phyloP scores from a whole-genome alignment of 2,113 vertebrate genomes.

The Vimba vimba region DNA sequence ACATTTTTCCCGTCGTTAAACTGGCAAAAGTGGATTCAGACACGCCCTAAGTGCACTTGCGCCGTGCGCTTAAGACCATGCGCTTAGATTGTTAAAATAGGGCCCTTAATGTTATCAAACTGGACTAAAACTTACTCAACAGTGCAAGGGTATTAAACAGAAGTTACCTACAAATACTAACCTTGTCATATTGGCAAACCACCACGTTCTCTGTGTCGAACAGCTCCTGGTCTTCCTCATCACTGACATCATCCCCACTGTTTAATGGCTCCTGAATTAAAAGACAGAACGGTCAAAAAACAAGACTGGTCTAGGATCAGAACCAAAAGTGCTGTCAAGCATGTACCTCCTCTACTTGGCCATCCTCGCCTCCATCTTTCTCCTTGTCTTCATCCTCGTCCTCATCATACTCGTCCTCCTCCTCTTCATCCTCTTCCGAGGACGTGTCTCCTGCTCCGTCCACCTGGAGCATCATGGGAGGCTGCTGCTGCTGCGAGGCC shows the following conservation, averaged over 20 bases:
- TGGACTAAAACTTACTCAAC: too few species aligned
- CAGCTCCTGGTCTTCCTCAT: slow-evolving; percentile 95
- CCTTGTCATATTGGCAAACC: slow-evolving; percentile 99
- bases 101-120: too few species aligned
- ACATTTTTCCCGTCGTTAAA: too few species aligned
- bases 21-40: too few species aligned
- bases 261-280: slow-evolving; percentile 90
- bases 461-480: slow-evolving; percentile 93
- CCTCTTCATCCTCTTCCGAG: slow-evolving; percentile 97
- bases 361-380: slow-evolving; percentile 94
- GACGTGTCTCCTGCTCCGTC: slow-evolving; percentile 95
- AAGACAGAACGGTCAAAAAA: slow-evolving; percentile 18
- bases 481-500: slow-evolving; percentile 85
- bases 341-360: slow-evolving; percentile 94
- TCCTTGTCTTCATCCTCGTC: slow-evolving; percentile 98
- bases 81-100: too few species aligned
- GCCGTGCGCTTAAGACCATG: too few species aligned
- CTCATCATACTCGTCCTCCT: slow-evolving; percentile 96
- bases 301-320: not conserved
- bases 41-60: too few species aligned
- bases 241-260: slow-evolving; percentile 96
- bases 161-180: slow-evolving; percentile 63
- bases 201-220: slow-evolving; percentile 99
- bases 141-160: not conserved
- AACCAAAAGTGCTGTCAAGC: not conserved